A percentile compares a stretch with the other conserved stretches of the same genome.
Conservation (phyloP, 2,888 invertebrate species). For the Latrodectus hesperus region DNA sequence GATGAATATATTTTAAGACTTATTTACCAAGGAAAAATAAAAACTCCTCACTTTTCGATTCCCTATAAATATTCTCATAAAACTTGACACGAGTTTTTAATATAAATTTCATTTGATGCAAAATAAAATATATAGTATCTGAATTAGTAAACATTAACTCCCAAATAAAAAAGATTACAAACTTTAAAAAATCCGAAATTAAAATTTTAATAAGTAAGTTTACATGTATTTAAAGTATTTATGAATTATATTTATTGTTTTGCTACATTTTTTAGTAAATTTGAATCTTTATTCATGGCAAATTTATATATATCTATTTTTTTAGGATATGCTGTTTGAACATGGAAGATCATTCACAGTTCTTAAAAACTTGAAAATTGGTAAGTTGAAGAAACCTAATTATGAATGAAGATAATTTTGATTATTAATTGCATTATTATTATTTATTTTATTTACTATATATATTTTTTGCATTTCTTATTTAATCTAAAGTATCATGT, state of each 20-base stretch:
- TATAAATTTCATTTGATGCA: too few relatives aligned
- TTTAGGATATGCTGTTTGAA: constrained; percentile 32
- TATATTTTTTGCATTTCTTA: not conserved
- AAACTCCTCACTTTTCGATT: too few relatives aligned
- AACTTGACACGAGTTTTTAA: too few relatives aligned
- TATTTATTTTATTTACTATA: not conserved
- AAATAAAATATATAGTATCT: too few relatives aligned
- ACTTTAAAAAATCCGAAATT: not conserved
- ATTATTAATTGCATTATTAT: not conserved
- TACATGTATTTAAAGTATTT: not conserved
- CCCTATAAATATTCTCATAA: too few relatives aligned
- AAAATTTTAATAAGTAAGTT: not conserved
- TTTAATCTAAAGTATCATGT: too few relatives aligned
- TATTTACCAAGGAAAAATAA: too few relatives aligned
- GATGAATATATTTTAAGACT: too few relatives aligned
- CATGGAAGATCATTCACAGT: constrained; percentile 21
- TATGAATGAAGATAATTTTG: not conserved
- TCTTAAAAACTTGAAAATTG: constrained; percentile 34
- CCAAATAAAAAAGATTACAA: not conserved
- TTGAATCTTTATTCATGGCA: too few relatives aligned
- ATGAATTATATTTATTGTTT: not conserved
- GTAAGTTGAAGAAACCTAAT: constrained; percentile 13
- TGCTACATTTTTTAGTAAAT: not conserved
- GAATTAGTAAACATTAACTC: not conserved
- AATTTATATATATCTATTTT: not conserved